Percentiles rank a stretch among this genome's conserved stretches.
These are phyloP conservation scores for Tauraco hartlaubi DNA, from an alignment of 2,797 vertebrate genomes.

Conservation along the genomic window DNA sequence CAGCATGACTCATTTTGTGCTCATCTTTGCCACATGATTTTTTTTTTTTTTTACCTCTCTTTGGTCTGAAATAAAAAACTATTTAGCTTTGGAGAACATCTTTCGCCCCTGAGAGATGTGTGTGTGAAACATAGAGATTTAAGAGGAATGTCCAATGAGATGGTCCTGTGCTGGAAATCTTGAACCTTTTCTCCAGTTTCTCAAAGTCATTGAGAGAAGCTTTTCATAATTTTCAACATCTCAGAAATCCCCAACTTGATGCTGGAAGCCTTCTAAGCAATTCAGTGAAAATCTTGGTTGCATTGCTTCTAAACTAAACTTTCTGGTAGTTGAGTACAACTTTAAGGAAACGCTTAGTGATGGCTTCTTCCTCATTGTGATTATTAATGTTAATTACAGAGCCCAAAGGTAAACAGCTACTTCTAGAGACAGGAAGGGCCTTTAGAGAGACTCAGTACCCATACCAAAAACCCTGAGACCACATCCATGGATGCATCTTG, in stretches of 20 bases:
- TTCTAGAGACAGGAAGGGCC: background rate
- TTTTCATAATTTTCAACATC: background rate
- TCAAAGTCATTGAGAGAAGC: background rate
- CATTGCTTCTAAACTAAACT: background rate
- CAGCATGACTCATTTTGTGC: background rate
- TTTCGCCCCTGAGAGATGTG: background rate
- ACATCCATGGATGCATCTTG: background rate
- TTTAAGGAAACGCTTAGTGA: background rate
- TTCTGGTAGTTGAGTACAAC: background rate
- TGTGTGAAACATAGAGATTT: background rate
- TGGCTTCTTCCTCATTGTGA: background rate
- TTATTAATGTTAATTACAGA: background rate
- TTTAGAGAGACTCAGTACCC: rapidly evolving
- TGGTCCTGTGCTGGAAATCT: background rate
- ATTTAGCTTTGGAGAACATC: background rate
- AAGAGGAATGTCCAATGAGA: background rate
- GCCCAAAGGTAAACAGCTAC: background rate
- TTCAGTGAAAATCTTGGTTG: background rate
- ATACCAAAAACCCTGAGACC: background rate
- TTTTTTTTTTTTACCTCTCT: background rate
- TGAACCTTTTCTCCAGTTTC: background rate
- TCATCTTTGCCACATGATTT: background rate
- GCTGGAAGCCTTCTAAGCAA: background rate
- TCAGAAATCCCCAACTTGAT: background rate
- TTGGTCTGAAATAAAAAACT: background rate